phyloP scores from a whole-genome alignment of 2,888 invertebrate genomes.

The Diarsia brunnea region DNA sequence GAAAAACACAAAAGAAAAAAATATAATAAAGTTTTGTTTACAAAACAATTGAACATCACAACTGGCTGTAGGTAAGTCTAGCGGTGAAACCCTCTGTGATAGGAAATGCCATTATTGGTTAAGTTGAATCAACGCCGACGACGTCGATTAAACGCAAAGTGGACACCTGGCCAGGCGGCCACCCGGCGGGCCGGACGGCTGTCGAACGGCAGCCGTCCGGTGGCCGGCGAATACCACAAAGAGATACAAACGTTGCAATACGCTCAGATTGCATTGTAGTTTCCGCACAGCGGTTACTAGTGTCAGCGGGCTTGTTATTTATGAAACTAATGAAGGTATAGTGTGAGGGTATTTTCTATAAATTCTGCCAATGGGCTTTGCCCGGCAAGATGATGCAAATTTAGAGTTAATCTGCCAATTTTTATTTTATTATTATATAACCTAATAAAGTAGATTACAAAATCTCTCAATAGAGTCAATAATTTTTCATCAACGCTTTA shows the following conservation, averaged over 20 bases:
- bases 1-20: too few species aligned
- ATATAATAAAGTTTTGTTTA: background rate
- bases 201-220: conserved; percentile 12
- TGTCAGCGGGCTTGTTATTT: conserved; percentile 44
- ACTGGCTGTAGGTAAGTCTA: background rate
- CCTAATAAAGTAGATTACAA: background rate
- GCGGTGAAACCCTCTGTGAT: background rate
- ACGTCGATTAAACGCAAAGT: conserved; percentile 17
- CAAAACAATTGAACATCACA: background rate
- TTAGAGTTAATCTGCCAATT: background rate
- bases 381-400: background rate
- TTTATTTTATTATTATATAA: background rate
- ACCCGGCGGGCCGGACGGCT: background rate
- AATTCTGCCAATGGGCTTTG: background rate
- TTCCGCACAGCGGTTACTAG: conserved; percentile 29
- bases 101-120: conserved; percentile 14
- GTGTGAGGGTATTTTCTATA: background rate
- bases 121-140: conserved; percentile 16
- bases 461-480: background rate
- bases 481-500: background rate
- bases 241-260: conserved; percentile 55
- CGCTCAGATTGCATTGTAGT: conserved; percentile 25
- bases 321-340: conserved; percentile 26
- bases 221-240: conserved; percentile 44
- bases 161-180: conserved; percentile 21